phyloP scores from a whole-genome alignment of 2,113 vertebrate genomes.

The Ceuthmochares aereus region DNA sequence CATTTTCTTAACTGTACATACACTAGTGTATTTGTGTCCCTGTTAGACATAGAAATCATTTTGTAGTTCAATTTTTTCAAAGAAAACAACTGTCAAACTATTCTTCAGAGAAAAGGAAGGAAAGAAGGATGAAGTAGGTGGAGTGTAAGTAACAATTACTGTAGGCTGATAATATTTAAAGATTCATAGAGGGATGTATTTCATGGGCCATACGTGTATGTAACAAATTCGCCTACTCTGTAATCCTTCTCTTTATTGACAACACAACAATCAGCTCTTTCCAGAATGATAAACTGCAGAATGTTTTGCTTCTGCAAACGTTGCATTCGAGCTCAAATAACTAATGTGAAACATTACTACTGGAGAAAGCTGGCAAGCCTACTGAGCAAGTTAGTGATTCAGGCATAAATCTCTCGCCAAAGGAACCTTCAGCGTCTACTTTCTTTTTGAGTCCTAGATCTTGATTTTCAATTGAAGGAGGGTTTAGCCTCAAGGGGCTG shows the following conservation, averaged over 20 bases:
- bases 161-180: constrained; percentile 55
- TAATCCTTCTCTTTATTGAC: constrained; percentile 45
- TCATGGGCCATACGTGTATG: constrained; percentile 14
- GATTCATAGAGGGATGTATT: constrained; percentile 45
- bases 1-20: not conserved
- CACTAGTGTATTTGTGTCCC: not conserved
- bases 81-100: constrained; percentile 47
- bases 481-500: not conserved
- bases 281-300: constrained; percentile 13
- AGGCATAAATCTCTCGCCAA: not conserved
- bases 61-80: constrained; percentile 4
- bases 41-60: not conserved
- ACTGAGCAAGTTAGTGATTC: constrained; percentile 4
- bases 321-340: not conserved
- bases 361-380: constrained; percentile 12
- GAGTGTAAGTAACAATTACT: constrained; percentile 59
- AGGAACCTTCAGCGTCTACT: not conserved
- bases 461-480: not conserved
- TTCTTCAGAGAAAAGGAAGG: constrained; percentile 30
- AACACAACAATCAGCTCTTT: constrained; percentile 41
- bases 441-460: not conserved
- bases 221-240: constrained; percentile 46
- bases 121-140: constrained; percentile 49
- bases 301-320: constrained; percentile 25
- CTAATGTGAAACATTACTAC: not conserved